Percentiles rank a stretch among this genome's conserved stretches.
phyloP scores from a whole-genome alignment of 92 coral and sea anemone species.

The Plumapathes pennacea region DNA sequence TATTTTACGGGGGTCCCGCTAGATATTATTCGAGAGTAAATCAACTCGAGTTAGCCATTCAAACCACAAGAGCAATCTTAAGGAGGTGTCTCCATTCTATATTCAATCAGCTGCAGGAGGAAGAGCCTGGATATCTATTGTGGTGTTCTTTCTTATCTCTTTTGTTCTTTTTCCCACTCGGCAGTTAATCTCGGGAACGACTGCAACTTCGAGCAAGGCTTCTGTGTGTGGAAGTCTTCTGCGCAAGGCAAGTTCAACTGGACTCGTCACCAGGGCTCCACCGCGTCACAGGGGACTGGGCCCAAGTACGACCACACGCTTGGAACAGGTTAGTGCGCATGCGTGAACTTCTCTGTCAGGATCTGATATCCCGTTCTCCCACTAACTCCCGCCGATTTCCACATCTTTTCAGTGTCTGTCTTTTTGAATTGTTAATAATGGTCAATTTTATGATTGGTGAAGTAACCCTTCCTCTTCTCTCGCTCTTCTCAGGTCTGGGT shows the following conservation, averaged over 20 bases:
- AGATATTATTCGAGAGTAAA: too few relatives aligned
- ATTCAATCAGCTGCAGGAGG: background rate
- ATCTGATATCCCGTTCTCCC: too few relatives aligned
- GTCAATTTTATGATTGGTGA: background rate
- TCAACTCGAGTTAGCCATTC: too few relatives aligned
- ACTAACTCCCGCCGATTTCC: too few relatives aligned
- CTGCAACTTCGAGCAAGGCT: slow-evolving; percentile 82
- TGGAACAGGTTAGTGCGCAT: slow-evolving; percentile 35
- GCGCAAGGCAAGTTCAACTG: slow-evolving; percentile 84
- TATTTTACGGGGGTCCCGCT: too few relatives aligned
- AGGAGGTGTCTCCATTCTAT: too few relatives aligned
- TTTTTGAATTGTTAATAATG: background rate
- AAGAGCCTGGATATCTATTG: background rate
- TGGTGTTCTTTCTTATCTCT: background rate
- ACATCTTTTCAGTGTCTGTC: too few relatives aligned
- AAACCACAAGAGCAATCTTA: too few relatives aligned
- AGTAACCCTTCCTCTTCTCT: background rate
- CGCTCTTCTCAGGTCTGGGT: slow-evolving; percentile 65
- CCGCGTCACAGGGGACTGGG: slow-evolving; percentile 79
- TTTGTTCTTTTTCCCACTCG: too few relatives aligned
- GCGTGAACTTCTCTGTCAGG: too few relatives aligned
- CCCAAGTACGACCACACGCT: slow-evolving; percentile 84
- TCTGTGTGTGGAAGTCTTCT: slow-evolving; percentile 79
- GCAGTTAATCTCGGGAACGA: slow-evolving; percentile 84
- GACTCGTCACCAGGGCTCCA: slow-evolving; percentile 83